Evolutionary conservation across 2,113 vertebrate species (phyloP).

Genomic region (Naja naja): DNA sequence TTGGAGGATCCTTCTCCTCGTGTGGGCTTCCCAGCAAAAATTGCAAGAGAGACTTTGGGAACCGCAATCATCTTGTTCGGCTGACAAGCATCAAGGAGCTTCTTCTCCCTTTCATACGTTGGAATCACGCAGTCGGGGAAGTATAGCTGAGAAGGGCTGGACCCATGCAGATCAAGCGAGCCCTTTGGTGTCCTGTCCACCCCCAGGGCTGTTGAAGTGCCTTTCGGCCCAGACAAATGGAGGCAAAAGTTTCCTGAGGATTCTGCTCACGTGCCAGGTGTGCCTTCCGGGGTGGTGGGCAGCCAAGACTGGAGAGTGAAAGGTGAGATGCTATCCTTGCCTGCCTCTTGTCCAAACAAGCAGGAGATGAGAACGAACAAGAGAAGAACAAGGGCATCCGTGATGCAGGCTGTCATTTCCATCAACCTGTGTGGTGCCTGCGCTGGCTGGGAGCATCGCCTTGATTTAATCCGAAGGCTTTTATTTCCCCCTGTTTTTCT

Average conservation of each 20-base stretch:
- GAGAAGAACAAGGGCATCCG: not conserved
- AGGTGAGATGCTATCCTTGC: not conserved
- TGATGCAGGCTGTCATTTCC: accelerated
- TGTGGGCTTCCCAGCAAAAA: not conserved
- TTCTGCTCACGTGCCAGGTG: too few species aligned
- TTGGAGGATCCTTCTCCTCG: too few species aligned
- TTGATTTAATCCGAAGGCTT: too few species aligned
- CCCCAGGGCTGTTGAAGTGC: not conserved
- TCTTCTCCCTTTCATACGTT: not conserved
- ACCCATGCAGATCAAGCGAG: too few species aligned
- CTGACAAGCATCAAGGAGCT: not conserved
- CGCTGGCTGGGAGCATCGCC: not conserved
- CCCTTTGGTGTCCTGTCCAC: too few species aligned
- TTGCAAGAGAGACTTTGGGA: not conserved
- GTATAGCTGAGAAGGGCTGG: not conserved
- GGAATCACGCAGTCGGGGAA: not conserved
- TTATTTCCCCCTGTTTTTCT: too few species aligned
- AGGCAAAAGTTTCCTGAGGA: not conserved
- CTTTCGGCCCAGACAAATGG: not conserved
- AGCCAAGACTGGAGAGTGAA: not conserved
- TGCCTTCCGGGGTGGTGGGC: not conserved
- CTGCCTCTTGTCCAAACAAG: not conserved
- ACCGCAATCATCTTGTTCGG: not conserved
- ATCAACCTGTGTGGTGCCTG: constrained; percentile 18
- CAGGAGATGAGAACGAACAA: not conserved